Evolutionary conservation across 2,888 invertebrate genomes (phyloP), one percentile per base, ranked within the genome.

Genomic region (Macrostomum cliftonense): DNA sequence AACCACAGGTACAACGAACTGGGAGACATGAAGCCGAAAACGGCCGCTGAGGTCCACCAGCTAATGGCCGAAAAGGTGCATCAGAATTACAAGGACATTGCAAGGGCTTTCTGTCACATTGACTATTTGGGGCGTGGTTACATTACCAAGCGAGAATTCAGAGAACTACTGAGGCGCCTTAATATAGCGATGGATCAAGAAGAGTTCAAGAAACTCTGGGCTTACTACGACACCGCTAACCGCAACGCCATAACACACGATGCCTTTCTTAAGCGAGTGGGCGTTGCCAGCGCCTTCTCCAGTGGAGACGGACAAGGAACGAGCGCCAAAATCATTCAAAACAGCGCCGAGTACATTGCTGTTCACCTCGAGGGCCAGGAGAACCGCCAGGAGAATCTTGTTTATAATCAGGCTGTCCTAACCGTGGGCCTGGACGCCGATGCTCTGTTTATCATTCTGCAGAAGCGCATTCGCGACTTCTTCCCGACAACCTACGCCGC

Each of bases 151-250:
- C 52, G 57, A 43, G 63, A 63, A 44, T 54, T 67, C 36, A 52
- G 59, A 37, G 59, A 61, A 14, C 43, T 61, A n/a, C 53, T 67
- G 20, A 52, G 55, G 39, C 58, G 53, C 37, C 65, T 65, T 53
- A 58, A 60, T 21, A 54, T 67, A 44, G 60, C 63, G n/a, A 58
- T 66, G 47, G 49, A 53, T 13, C 58, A 59, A 12, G 58, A 57
- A 19, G 64, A 67, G 50, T 67, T 65, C 53, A 52, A 56, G n/a
- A 58, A 55, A 42, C 55, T 67, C 1, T 67, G 67, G 67, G 42
- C 50, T 49, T 61, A 65, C 56, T 63, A 62, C 56, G 66, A 67
- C 53, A 48, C 53, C 9, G 58, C 56, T 9, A 56, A 57, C 12
- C 57, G 57, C 50, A 64, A 64, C 7, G 59, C 51, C 50, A 55